Conservation (phyloP, 2,113 vertebrate genomes). For the Oncorhynchus tshawytscha region DNA sequence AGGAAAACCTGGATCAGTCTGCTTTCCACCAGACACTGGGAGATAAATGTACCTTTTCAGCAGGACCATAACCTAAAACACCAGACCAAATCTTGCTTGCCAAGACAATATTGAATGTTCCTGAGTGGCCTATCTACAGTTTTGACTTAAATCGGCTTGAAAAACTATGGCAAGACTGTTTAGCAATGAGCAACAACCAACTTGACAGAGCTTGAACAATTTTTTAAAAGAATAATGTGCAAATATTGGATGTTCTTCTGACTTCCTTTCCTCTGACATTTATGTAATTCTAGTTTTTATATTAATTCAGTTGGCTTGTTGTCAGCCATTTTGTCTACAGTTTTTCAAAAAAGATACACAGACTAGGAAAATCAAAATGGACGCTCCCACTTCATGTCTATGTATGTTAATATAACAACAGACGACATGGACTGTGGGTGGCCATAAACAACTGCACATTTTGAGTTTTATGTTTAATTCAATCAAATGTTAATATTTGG, state of each 20-base stretch:
- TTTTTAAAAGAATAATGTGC: too few species aligned
- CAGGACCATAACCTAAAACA: too few species aligned
- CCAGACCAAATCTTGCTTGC: too few species aligned
- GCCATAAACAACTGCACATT: constrained; percentile 27
- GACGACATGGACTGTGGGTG: constrained; percentile 49
- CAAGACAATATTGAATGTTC: too few species aligned
- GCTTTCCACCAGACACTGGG: too few species aligned
- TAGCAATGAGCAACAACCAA: too few species aligned
- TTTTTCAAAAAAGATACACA: constrained; percentile 44
- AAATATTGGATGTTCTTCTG: constrained; percentile 35
- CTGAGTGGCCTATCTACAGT: too few species aligned
- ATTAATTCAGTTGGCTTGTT: constrained; percentile 47
- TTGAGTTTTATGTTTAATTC: constrained; percentile 62
- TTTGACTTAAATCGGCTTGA: too few species aligned
- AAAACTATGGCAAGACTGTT: too few species aligned
- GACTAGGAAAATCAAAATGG: constrained; percentile 72
- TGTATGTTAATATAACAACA: constrained; percentile 57
- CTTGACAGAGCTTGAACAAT: too few species aligned
- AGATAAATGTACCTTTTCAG: too few species aligned
- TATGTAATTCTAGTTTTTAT: constrained; percentile 18
- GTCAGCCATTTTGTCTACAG: constrained; percentile 68
- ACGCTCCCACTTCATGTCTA: constrained; percentile 52
- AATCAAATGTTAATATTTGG: constrained; percentile 58
- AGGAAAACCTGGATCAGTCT: too few species aligned
- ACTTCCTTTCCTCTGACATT: constrained; percentile 52